These are phyloP conservation scores for Nothura maculosa DNA, from an alignment of 2,797 vertebrate species.

Conservation along the genomic window DNA sequence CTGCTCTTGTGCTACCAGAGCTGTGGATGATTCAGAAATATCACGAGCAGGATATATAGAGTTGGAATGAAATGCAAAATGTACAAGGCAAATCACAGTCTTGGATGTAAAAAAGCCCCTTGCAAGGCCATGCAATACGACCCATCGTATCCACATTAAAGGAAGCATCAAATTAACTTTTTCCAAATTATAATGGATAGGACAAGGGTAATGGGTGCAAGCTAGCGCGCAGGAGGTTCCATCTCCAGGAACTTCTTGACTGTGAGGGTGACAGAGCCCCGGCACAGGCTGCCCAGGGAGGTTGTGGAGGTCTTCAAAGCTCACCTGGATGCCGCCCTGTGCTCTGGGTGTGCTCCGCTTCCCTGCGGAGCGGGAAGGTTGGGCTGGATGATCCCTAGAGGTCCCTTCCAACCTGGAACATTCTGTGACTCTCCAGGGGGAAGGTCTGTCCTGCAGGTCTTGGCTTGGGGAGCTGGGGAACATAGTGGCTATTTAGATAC, in stretches of 20 bases:
- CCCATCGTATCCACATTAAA: neutral
- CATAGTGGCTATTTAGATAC: neutral
- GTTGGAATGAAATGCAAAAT: neutral
- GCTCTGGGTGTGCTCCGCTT: too few species aligned
- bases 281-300: too few species aligned
- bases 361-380: too few species aligned
- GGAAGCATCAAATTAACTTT: neutral
- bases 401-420: too few species aligned
- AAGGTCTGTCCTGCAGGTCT: neutral
- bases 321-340: too few species aligned
- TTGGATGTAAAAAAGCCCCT: neutral
- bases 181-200: neutral
- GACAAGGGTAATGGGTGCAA: too few species aligned
- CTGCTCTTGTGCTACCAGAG: accelerated
- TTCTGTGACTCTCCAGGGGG: neutral
- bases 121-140: neutral
- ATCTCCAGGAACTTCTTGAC: too few species aligned
- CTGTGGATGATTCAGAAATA: neutral
- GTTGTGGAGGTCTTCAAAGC: too few species aligned
- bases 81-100: neutral
- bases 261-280: too few species aligned
- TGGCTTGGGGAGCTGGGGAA: too few species aligned
- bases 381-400: too few species aligned
- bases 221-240: too few species aligned
- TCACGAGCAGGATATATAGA: neutral